Base-by-base conservation (phyloP, 2,888 invertebrate genomes). In the Limenitis arthemis region DNA sequence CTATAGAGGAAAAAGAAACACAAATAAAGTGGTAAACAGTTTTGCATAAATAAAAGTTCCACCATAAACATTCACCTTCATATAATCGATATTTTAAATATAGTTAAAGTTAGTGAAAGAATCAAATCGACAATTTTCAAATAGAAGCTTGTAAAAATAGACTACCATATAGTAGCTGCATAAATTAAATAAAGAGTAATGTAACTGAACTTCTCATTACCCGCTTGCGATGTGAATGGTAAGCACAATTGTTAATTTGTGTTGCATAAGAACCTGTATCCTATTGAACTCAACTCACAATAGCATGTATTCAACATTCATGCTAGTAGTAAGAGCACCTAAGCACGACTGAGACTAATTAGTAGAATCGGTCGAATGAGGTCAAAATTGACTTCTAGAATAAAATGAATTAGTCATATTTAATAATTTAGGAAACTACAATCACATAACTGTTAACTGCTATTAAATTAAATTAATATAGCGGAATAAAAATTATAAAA, bases 161-260 rank as follows among this genome's bases (percentile, higher is more conserved):
- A 20, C 20, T 20, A 20, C 20, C 20, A 20, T 20, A 20, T 20
- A 20, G 20, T 20, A 20, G 20, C 20, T 20, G 20, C 20, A 20
- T 20, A 20, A 20, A 20, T 20, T 20, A 20, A 20, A 20, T 20
- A 20, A 20, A 39, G 44, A 29, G 8, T 32, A 51, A 44, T 32
- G 11, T 30, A 39, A 36, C 46, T 34, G 8, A 47, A 51, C 43
- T 47, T 36, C 51, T 51, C 33, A 40, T 32, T 41, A 40, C 44
- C 51, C 51, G 37, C 51, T 44, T 30, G 37, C 31, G 34, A 41
- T 28, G 33, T 39, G 44, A 41, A 44, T 51, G 51, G 44, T 37
- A 44, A 47, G 44, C 40, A 36, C 51, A 51, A 51, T 54, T 51
- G 51, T 54, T 54, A 51, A 44, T 36, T 54, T 54, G 28, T 30